A percentile compares a stretch with the other conserved stretches of the same genome.
These are phyloP conservation scores for Urosaurus nigricauda DNA, from an alignment of 2,797 vertebrate genomes.

Conservation along the genomic window DNA sequence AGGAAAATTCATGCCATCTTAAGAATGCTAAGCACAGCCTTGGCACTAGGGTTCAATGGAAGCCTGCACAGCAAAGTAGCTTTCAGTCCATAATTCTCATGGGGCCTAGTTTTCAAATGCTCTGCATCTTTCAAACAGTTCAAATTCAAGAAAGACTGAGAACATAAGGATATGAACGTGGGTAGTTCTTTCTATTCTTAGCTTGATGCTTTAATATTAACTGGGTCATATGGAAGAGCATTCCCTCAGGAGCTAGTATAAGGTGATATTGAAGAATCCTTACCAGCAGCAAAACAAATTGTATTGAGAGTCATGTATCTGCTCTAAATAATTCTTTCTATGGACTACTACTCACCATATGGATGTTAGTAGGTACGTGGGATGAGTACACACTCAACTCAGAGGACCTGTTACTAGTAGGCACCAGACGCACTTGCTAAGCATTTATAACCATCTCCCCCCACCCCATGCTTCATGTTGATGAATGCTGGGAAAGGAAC, in stretches of 20 bases:
- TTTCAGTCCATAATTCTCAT: not conserved
- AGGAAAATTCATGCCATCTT: not conserved
- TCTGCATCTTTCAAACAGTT: not conserved
- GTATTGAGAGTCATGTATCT: not conserved
- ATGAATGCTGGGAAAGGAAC: not conserved
- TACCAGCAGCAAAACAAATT: not conserved
- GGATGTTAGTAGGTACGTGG: too few species aligned
- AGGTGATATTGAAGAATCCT: not conserved
- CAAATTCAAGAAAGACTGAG: not conserved
- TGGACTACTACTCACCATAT: not conserved
- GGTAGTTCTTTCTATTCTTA: not conserved
- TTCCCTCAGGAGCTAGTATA: not conserved
- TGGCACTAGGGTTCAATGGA: not conserved
- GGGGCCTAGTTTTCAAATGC: conserved; percentile 1
- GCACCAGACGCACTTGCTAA: not conserved
- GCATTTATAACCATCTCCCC: not conserved
- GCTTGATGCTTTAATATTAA: not conserved
- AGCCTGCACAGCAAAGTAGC: not conserved
- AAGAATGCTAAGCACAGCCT: not conserved
- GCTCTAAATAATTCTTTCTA: not conserved
- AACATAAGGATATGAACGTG: not conserved
- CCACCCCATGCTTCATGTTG: not conserved
- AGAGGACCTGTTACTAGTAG: too few species aligned
- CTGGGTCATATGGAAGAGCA: not conserved
- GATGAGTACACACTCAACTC: not conserved